These are phyloP conservation scores for Lymantria monacha DNA, from an alignment of 2,888 invertebrate species.

Conservation along the genomic window DNA sequence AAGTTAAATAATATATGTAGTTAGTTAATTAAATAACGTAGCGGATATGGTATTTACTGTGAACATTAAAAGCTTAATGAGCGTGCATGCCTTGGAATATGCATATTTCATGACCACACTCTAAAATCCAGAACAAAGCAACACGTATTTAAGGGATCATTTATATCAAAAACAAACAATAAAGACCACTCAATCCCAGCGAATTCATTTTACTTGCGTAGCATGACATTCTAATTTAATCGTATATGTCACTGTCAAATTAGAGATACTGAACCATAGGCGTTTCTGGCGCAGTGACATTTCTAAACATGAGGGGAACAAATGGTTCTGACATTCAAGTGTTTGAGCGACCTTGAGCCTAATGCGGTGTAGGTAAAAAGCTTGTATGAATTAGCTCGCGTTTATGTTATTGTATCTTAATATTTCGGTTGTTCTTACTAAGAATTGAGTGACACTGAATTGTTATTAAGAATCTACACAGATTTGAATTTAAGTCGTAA, in stretches of 20 bases:
- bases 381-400: constrained; percentile 56
- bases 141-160: constrained; percentile 32
- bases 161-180: constrained; percentile 40
- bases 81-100: no score
- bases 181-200: constrained; percentile 51
- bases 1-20: no score
- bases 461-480: constrained; percentile 35
- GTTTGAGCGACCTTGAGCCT: constrained; percentile 69
- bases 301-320: constrained; percentile 75
- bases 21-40: no score
- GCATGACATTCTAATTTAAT: constrained; percentile 75
- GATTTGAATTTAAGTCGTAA: constrained; percentile 8
- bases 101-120: neutral
- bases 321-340: constrained; percentile 77
- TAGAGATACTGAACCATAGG: constrained; percentile 75
- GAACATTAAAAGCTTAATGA: no score
- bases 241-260: constrained; percentile 77
- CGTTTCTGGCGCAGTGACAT: constrained; percentile 75
- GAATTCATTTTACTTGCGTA: constrained; percentile 61
- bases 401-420: constrained; percentile 43
- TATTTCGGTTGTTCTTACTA: constrained; percentile 37
- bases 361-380: constrained; percentile 57
- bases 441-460: constrained; percentile 52
- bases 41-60: no score
- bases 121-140: constrained; percentile 16